Evolutionary conservation across 2,888 invertebrate species (phyloP), one percentile per base, ranked within the genome.

Genomic region (Scotopteryx bipunctaria): DNA sequence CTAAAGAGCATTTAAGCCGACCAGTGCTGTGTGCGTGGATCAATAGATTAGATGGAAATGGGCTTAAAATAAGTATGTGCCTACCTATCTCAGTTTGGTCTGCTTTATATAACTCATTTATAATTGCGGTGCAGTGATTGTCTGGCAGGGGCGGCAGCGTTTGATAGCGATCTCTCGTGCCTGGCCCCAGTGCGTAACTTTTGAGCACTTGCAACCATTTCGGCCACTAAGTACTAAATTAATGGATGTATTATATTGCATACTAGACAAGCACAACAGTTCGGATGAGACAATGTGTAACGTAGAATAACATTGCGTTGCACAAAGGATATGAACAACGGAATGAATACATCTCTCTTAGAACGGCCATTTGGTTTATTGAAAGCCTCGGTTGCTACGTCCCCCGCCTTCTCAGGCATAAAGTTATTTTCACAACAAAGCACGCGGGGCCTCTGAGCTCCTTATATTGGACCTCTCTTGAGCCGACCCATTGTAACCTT

Each of bases 381-480:
- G 86, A 86, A 85, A 83, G 80, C 80, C 67, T 67, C 76, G 75
- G 76, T 72, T 79, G 81, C 80, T 80, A 78, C 79, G 79, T 82
- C 80, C 78, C n/a, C 81, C 77, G 81, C 78, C 74, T 80, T 82
- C 78, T 77, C 82, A 81, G 76, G 85, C 83, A 87, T 83, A 85
- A 88, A 83, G 87, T 85, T 89, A 89, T 90, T 85, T 85, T 84
- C 87, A 83, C 88, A 88, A 89, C 89, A 90, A 89, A 86, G 88
- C 84, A 77, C 67, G 71, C 76, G 73, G 75, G 71, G 77, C 69
- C 78, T 81, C 79, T 77, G 81, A 87, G 86, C 86, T 81, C 78
- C 86, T 85, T 86, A 88, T 85, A 87, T 88, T 89, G 88, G 85
- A 79, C 85, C 84, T 85, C 83, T 86, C 83, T 83, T 80, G 83